Percentiles rank a stretch among this genome's conserved stretches.
Conservation (phyloP, 1,140 invertebrate species). For the Piezodorus guildinii region DNA sequence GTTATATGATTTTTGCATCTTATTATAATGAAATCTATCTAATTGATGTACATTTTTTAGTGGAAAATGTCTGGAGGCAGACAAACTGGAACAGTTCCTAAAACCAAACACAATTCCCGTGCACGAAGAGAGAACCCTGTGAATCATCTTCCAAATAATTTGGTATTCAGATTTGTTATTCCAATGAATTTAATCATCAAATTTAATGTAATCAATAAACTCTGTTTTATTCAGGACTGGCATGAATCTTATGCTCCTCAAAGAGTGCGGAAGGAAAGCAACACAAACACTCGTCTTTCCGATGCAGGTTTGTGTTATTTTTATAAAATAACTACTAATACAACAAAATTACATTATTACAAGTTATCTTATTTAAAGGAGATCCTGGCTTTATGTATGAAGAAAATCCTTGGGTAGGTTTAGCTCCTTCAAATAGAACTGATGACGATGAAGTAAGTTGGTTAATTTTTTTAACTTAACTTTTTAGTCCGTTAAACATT, state of each 20-base stretch:
- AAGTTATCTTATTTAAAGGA: slow-evolving; percentile 15
- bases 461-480: not conserved
- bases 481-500: not conserved
- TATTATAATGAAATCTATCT: not conserved
- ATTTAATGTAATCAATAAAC: not conserved
- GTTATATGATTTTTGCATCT: not conserved
- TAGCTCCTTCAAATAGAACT: slow-evolving; percentile 17
- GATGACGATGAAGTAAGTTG: slow-evolving; percentile 23
- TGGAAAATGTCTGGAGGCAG: slow-evolving; percentile 19
- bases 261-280: slow-evolving; percentile 24
- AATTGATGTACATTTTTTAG: not conserved
- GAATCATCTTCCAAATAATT: slow-evolving; percentile 24
- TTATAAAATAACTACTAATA: not conserved
- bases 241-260: slow-evolving; percentile 19
- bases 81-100: slow-evolving; percentile 24
- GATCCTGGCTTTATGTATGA: slow-evolving; percentile 21
- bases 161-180: slow-evolving; percentile 12
- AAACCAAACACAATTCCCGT: slow-evolving; percentile 24
- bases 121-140: slow-evolving; percentile 22
- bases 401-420: slow-evolving; percentile 18
- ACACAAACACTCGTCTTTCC: slow-evolving; percentile 18
- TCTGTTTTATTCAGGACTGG: slow-evolving; percentile 21
- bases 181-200: not conserved
- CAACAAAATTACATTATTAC: too few relatives aligned
- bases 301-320: slow-evolving; percentile 18